phyloP scores from a whole-genome alignment of 2,888 invertebrate genomes.

The Eristalis intricaria region DNA sequence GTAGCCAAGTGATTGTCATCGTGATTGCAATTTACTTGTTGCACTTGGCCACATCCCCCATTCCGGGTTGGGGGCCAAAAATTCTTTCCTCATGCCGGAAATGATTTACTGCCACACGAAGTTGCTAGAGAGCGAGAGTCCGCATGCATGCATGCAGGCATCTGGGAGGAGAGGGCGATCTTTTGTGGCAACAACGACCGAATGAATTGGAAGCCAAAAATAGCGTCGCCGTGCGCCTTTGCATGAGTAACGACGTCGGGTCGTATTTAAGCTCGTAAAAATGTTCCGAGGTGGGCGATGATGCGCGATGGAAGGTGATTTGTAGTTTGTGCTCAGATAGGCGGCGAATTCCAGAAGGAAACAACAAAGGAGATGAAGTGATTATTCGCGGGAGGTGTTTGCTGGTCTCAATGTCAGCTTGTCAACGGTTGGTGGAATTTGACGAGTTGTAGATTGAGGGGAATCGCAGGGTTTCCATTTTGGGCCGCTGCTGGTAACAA shows the following conservation, averaged over 20 bases:
- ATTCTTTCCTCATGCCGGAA: constrained; percentile 6
- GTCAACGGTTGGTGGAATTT: no score
- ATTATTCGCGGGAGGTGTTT: not conserved
- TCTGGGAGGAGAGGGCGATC: constrained; percentile 11
- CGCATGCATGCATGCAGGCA: not conserved
- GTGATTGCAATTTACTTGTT: constrained; percentile 68
- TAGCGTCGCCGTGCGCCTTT: constrained; percentile 11
- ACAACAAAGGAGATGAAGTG: not conserved
- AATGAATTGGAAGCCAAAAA: constrained; percentile 52
- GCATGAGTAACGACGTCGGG: constrained; percentile 28
- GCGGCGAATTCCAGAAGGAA: not conserved
- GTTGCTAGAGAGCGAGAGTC: not conserved
- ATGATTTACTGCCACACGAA: constrained; percentile 47
- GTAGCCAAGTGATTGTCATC: constrained; percentile 68
- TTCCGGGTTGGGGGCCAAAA: constrained; percentile 5
- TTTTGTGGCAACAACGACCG: constrained; percentile 21
- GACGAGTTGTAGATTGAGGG: no score
- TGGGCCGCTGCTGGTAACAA: no score
- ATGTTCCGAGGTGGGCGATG: constrained; percentile 31
- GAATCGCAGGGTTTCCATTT: no score
- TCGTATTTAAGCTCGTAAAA: constrained; percentile 32
- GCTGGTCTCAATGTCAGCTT: not conserved
- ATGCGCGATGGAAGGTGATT: constrained; percentile 12
- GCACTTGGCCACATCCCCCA: constrained; percentile 10
- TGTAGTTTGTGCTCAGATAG: not conserved